Base-by-base conservation (phyloP, 2,888 invertebrate genomes). In the Blastobasis adustella region DNA sequence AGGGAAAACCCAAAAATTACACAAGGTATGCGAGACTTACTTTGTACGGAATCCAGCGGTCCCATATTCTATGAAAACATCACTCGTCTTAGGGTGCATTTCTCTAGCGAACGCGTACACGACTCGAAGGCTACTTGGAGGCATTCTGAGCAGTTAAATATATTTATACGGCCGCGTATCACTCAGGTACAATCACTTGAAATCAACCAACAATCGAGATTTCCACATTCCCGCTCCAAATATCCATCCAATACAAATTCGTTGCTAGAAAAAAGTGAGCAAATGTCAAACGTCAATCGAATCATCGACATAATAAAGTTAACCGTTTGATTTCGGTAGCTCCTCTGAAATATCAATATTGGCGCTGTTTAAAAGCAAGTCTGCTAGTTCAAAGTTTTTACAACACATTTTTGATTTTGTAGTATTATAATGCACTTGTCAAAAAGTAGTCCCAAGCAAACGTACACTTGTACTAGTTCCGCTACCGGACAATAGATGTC, bases 1-100 rank as follows among this genome's bases (percentile, higher is more conserved):
- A 57, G 55, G 58, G 59, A 52, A 54, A 60, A 60, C 57, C 49
- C 54, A 55, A 54, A 53, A 58, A 59, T 67, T 61, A 55, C 61
- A 60, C 62, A 61, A 54, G 61, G 49, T 51, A 60, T 66, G 59
- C 62, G 63, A 58, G 66, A 88, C 91, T 91, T 82, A 94, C 95
- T 92, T 94, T 68, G 93, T 93, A 68, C 96, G 91, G 79, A 96
- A 96, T 71, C 96, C 96, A 63, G 96, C 95, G 55, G 96, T 96
- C 63, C 96, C 96, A 88, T 96, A 96, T 80, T 93, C 90, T 65
- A 95, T 92, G 70, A 90, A 90, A 60, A 90, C 89, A 66, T 91
- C 91, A 51, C 89, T 82, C 46, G 90, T 92, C 82, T 93, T 94
- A 37, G 92, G 92, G 76, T 94, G 93, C 92, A 93, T 92, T 90